Base-by-base conservation (phyloP, 2,797 vertebrate genomes). In the Xerus rutilus region DNA sequence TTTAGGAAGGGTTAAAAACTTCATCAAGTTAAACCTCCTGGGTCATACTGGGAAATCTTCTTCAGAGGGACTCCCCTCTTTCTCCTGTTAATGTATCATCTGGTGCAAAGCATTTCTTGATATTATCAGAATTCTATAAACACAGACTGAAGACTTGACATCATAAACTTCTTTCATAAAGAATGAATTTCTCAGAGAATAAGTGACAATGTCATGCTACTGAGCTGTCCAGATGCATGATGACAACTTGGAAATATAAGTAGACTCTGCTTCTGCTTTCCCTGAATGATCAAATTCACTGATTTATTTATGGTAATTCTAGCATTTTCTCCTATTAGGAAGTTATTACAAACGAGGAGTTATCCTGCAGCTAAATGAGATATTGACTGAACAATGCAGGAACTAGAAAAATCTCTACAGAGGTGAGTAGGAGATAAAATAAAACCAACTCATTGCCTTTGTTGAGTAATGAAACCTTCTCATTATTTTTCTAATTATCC, bases 401-500 rank as follows among this genome's bases (percentile, higher is more conserved):
- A 92, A 86, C 28, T 89, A 73, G 69, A 93, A 69, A 65, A 25
- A 52, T 79, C 8, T 70, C 73, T 83, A 59, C 21, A 74, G 74
- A 74, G 32, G 20, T 79, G 87, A 78, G 69, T 62, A 77, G 23
- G 62, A 89, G 73, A 83, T 79, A 77, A 94, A 94, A 95, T 25
- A 62, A 4, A 95, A 30, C 25, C 20, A 79, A 83, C 23, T 39
- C 45, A 57, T 85, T 88, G 49, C 12, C 52, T 79, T 91, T 32
- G 94, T 90, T 87, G 76, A 9, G 3, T 89, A 65, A 95, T 65
- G 18, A 95, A 86, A 84, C 5, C 25, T 47, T 74, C 59, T 88
- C 54, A 86, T 94, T 92, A 87, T 86, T 95, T 94, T 95, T 39
- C 57, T 94, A 97, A 96, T 89, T 95, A 89, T 35, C 3, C 35